Evolutionary conservation across 2,888 invertebrate genomes (phyloP).

Genomic region (Trachelus iudaicus): DNA sequence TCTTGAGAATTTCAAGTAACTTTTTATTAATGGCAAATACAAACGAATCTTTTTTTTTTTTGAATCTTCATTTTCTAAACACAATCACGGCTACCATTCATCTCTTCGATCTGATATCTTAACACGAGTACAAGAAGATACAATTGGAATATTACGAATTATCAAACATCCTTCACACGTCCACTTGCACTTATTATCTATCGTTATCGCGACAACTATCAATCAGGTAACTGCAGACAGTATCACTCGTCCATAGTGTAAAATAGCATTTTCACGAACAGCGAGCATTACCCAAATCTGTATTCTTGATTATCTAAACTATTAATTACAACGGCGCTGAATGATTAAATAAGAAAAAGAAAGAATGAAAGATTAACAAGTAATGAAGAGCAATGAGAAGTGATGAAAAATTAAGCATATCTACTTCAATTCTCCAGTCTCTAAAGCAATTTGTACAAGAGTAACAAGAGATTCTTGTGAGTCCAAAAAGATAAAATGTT

Average conservation of each 20-base stretch:
- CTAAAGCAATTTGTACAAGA: background rate
- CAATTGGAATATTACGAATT: background rate
- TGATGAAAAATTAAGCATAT: background rate
- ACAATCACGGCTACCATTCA: background rate
- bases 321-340: constrained; percentile 20
- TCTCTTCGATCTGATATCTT: background rate
- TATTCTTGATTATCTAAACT: background rate
- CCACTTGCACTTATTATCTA: background rate
- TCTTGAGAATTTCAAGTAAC: background rate
- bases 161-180: background rate
- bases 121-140: background rate
- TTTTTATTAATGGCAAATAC: background rate
- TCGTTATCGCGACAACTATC: background rate
- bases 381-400: background rate
- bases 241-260: background rate
- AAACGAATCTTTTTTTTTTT: background rate
- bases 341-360: constrained; percentile 1
- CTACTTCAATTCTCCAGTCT: background rate
- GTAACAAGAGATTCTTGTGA: background rate
- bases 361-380: background rate
- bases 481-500: background rate
- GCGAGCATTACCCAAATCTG: background rate
- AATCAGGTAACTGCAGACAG: constrained; percentile 3
- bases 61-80: background rate
- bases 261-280: background rate